Percentiles rank a stretch among this genome's conserved stretches.
These are phyloP conservation scores for Nezara viridula DNA, from an alignment of 2,888 invertebrate species.

Conservation along the genomic window DNA sequence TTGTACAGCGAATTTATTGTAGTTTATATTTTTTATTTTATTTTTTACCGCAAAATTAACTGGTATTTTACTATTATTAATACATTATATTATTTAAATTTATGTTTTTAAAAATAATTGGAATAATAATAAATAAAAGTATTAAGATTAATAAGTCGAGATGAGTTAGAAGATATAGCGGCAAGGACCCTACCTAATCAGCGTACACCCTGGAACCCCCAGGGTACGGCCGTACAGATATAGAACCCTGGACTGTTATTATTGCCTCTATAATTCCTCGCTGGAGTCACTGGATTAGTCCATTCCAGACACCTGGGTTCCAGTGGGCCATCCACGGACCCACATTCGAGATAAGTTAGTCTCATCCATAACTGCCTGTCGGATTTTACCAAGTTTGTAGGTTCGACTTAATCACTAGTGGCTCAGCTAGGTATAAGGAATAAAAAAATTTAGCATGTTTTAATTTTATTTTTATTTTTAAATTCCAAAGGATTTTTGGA, in stretches of 20 bases:
- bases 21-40: no score
- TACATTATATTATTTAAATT: no score
- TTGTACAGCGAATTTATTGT: no score
- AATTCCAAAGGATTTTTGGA: not conserved
- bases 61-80: no score
- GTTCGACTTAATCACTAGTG: not conserved
- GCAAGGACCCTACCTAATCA: not conserved
- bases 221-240: slow-evolving; percentile 17
- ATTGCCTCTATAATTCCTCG: slow-evolving; percentile 53
- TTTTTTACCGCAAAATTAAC: no score
- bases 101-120: not conserved
- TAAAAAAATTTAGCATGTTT: not conserved
- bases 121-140: not conserved
- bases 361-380: not conserved
- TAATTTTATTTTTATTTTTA: not conserved
- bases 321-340: not conserved
- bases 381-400: not conserved
- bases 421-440: not conserved
- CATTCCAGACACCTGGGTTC: slow-evolving; percentile 50
- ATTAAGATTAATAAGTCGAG: not conserved
- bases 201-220: not conserved
- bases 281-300: slow-evolving; percentile 47
- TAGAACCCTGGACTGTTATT: slow-evolving; percentile 48
- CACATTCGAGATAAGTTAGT: not conserved
- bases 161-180: not conserved